These are phyloP conservation scores for Gobio occitaniae DNA, from an alignment of 2,797 vertebrate genomes.

Conservation along the genomic window DNA sequence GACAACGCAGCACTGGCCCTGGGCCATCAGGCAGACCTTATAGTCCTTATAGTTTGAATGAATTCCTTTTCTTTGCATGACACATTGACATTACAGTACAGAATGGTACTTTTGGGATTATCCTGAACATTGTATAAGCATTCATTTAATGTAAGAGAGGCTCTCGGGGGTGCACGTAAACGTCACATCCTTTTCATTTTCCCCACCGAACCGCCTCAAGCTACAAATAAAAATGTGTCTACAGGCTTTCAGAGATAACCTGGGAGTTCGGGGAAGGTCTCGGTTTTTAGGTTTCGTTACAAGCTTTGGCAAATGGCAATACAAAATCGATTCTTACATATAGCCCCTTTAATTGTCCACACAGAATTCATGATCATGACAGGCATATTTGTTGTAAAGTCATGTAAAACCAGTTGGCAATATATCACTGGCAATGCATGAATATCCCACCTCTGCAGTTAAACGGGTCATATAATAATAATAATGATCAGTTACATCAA, in stretches of 20 bases:
- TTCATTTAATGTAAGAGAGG: not conserved
- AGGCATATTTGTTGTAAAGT: not conserved
- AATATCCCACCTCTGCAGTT: not conserved
- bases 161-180: not conserved
- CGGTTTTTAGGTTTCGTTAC: not conserved
- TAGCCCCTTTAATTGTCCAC: not conserved
- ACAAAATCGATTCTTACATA: not conserved
- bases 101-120: not conserved
- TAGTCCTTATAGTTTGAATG: not conserved
- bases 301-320: not conserved
- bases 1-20: not conserved
- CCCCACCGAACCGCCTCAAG: not conserved
- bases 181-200: not conserved
- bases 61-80: not conserved
- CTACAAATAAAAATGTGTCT: not conserved
- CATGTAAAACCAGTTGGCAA: not conserved
- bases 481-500: not conserved
- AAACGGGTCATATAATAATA: conserved; percentile 20
- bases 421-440: not conserved
- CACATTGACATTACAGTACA: not conserved
- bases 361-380: not conserved
- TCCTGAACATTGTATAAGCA: conserved; percentile 1
- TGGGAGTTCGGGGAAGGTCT: not conserved
- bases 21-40: not conserved
- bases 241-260: not conserved